Evolutionary conservation across 2,797 vertebrate species (phyloP), one percentile per base, ranked within the genome.

Genomic region (Rousettus madagascariensis): DNA sequence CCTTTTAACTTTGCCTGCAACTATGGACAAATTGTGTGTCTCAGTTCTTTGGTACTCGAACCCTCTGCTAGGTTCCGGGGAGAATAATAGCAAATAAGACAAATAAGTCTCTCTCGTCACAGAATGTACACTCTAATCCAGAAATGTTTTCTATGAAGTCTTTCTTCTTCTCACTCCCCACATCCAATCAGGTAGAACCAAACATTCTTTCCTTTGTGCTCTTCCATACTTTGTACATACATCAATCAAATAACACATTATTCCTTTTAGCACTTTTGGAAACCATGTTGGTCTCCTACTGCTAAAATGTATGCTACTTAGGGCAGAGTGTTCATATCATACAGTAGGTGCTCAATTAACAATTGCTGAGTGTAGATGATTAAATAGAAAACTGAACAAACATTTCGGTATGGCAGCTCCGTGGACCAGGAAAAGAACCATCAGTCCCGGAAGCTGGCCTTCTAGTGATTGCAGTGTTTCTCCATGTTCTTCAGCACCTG

Each of bases 401-500:
- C 28, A 41, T 53, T 74, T 95, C 66, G 49, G 3, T 30, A 8
- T 5, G 15, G 49, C 24, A 75, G 26, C 30, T 59, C 43, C n/a
- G 13, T 0, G 9, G 41, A 24, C 53, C 33, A 72, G 71, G 61
- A 51, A 41, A 86, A 36, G 7, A 74, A 38, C 1, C 43, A 38
- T 20, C 5, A 22, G n/a, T 36, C 36, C 28, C 38, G 0, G 38
- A 71, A 30, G 38, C 7, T 28, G 22, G 13, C 0, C 16, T 46
- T 77, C 59, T 22, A 3, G 8, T 22, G 1, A 10, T 5, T 19
- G 0, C 16, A 13, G 75, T 8, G 0, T 33, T 66, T 86, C 26
- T 82, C 17, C 46, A 22, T 0, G 0, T 71, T 68, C 49, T 79
- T 20, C 3, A 66, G 59, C 49, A 3, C 0, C 41, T 3, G 9